A percentile compares a stretch with the other conserved stretches of the same genome.
These are phyloP conservation scores for Achlya flavicornis DNA, from an alignment of 2,888 invertebrate genomes.

Conservation along the genomic window DNA sequence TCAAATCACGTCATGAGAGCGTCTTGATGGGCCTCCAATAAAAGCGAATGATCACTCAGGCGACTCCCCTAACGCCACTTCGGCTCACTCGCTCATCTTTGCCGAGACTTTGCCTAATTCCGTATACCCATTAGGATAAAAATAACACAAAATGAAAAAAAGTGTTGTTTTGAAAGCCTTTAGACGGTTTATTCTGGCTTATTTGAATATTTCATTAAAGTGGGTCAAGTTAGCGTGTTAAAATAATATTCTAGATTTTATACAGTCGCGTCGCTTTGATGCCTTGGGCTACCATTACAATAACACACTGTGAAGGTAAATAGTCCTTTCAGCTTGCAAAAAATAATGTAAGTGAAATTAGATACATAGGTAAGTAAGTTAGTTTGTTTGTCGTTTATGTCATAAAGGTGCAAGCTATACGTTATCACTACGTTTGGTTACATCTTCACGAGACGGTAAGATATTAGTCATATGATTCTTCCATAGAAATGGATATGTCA, in stretches of 20 bases:
- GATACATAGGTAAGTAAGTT: too few species aligned
- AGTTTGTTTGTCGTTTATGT: too few species aligned
- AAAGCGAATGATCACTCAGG: constrained; percentile 34
- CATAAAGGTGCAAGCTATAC: too few species aligned
- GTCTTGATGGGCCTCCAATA: constrained; percentile 45
- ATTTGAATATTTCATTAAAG: neutral
- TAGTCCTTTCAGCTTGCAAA: too few species aligned
- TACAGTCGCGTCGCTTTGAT: neutral
- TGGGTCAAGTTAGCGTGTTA: neutral
- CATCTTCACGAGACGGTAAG: too few species aligned
- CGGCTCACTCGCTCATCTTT: constrained; percentile 10
- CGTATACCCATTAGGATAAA: constrained; percentile 8
- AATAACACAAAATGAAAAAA: constrained; percentile 26
- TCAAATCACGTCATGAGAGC: constrained; percentile 41
- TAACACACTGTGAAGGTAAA: neutral
- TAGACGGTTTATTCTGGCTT: neutral
- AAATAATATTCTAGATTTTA: neutral
- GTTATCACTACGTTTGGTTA: too few species aligned
- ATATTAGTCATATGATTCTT: too few species aligned
- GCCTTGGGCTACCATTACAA: neutral
- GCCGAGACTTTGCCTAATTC: constrained; percentile 33
- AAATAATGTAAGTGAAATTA: too few species aligned
- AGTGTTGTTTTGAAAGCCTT: constrained; percentile 13
- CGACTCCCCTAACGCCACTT: constrained; percentile 25
- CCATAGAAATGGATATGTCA: too few species aligned